Evolutionary conservation across 2,888 invertebrate species (phyloP), one percentile per base, ranked within the genome.

Genomic region (Taenaris catops): DNA sequence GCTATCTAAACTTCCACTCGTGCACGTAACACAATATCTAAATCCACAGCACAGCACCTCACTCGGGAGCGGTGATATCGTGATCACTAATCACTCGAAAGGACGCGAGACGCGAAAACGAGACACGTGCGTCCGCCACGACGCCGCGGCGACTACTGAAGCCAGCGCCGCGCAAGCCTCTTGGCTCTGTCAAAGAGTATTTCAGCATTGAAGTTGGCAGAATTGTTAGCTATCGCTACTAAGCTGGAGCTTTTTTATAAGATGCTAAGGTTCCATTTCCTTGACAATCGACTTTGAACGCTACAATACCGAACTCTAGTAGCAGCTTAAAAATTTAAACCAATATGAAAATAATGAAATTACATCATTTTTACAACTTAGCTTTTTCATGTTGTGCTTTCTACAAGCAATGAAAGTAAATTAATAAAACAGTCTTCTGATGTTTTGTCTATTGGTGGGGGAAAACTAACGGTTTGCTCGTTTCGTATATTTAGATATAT

Each of bases 151-250:
- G 51, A 54, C 51, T 53, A 81, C 83, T 80, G 68, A 54, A 41
- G 44, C 49, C 48, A 55, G 62, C 58, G 59, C 63, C 69, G 79
- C 80, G 78, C 81, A 78, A 69, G 64, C 68, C 69, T 69, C 69
- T 32, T 61, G 66, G 51, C 61, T 57, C 44, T 55, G 68, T 64
- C 70, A 68, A 61, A 70, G 62, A 73, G 60, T 65, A 66, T 49
- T 49, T 37, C 48, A 41, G 36, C 46, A 35, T 48, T 35, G 39
- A 35, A 39, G 47, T 49, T 45, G 47, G 41, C 48, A 58, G 54
- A 60, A 58, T 66, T 64, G 61, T 67, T 58, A 61, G 60, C 61
- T 62, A n/a, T n/a, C n/a, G 55, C 59, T 37, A 44, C 44, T 40
- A 42, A 46, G 40, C 34, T 37, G 16, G 26, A 31, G 31, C 44